phyloP scores from a whole-genome alignment of 2,113 vertebrate species.

The Oreochromis spilurus region DNA sequence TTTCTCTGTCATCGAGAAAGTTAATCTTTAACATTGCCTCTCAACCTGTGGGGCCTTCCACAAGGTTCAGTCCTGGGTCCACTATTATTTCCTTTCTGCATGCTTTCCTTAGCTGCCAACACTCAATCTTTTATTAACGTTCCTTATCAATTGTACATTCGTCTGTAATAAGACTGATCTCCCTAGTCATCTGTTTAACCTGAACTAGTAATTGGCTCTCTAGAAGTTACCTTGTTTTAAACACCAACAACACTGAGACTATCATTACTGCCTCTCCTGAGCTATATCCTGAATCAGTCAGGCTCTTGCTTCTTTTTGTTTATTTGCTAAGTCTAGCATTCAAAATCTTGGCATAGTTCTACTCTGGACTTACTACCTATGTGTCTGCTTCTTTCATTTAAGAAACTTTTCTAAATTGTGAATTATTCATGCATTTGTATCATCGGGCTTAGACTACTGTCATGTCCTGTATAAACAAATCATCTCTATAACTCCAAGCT shows the following conservation, averaged over 20 bases:
- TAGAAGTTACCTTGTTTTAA: background rate
- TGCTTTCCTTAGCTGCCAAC: background rate
- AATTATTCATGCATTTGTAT: background rate
- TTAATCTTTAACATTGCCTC: background rate
- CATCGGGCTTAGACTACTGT: background rate
- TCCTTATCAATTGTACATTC: background rate
- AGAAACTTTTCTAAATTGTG: background rate
- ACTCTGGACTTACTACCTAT: background rate
- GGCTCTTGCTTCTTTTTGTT: background rate
- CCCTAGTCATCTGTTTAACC: background rate
- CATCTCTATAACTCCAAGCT: background rate
- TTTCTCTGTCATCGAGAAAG: background rate
- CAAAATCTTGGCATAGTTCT: background rate
- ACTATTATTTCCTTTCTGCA: background rate
- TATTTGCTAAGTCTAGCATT: background rate
- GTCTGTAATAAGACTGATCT: background rate
- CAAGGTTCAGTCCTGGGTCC: background rate
- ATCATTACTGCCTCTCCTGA: background rate
- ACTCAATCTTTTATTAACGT: background rate
- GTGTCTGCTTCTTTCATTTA: background rate
- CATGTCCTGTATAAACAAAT: background rate
- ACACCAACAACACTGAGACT: background rate
- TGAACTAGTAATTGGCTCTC: background rate
- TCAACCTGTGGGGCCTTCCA: background rate
- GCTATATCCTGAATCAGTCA: background rate